Evolutionary conservation across 2,797 vertebrate species (phyloP).

Genomic region (Psittacula echo): DNA sequence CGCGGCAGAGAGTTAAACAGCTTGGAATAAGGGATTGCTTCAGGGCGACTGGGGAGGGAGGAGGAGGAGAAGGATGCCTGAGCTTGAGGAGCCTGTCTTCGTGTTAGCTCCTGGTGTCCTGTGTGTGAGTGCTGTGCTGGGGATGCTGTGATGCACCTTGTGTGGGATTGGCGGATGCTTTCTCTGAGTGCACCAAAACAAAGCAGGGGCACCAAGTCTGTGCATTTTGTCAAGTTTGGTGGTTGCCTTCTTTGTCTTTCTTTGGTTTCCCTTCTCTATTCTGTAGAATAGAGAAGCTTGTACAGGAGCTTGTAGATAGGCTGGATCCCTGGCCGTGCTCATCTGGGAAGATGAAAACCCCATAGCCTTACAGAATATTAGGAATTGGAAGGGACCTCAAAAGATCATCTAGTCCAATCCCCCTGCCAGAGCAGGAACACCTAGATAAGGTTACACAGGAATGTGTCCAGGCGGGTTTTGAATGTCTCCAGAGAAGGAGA

Average conservation of each 20-base stretch:
- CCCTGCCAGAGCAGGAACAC: too few relatives aligned
- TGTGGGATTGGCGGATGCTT: accelerated
- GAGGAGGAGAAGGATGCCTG: background rate
- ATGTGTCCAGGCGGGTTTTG: too few relatives aligned
- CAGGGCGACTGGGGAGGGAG: background rate
- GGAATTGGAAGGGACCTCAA: too few relatives aligned
- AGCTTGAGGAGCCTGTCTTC: background rate
- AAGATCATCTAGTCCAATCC: too few relatives aligned
- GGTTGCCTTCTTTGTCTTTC: background rate
- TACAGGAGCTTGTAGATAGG: background rate
- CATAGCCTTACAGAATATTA: background rate
- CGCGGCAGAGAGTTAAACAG: background rate
- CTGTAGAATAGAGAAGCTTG: background rate
- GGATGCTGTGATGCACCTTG: background rate
- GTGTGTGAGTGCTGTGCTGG: accelerated
- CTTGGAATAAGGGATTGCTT: background rate
- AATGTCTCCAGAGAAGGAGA: too few relatives aligned
- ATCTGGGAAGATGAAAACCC: background rate
- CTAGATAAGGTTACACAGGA: too few relatives aligned
- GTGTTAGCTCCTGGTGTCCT: accelerated
- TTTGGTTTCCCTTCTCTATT: background rate
- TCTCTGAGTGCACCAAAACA: background rate
- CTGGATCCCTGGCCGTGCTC: background rate
- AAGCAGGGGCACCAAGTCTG: accelerated
- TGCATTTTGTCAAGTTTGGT: accelerated